Conservation (phyloP, 2,888 invertebrate genomes). For the Thera britannica region DNA sequence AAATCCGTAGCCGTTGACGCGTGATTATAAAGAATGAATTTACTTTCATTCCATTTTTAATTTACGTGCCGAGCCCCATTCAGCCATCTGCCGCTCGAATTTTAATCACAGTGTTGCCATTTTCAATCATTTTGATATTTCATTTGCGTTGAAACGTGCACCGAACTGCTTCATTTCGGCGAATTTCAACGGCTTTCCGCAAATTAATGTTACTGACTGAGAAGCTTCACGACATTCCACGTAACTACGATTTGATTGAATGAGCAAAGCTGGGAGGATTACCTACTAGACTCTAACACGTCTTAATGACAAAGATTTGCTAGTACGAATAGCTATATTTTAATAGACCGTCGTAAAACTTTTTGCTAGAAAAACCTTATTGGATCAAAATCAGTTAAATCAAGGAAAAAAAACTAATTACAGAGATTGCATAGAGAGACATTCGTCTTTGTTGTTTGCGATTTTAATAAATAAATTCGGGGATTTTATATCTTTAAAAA, state of each 20-base stretch:
- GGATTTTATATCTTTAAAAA: no score
- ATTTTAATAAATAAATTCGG: no score
- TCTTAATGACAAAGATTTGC: no score
- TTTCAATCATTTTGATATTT: constrained; percentile 34
- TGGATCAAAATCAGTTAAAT: no score
- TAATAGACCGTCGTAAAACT: no score
- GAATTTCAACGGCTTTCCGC: constrained; percentile 16
- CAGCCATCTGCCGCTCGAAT: constrained; percentile 30
- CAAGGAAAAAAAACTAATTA: no score
- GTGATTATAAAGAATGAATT: background rate
- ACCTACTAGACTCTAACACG: background rate
- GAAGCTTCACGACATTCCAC: constrained; percentile 11
- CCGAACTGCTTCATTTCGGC: constrained; percentile 15
- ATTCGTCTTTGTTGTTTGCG: no score
- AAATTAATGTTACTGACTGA: constrained; percentile 24
- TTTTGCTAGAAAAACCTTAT: no score
- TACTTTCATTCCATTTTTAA: constrained; percentile 36
- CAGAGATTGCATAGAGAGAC: no score
- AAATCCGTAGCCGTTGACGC: background rate
- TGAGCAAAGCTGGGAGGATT: constrained; percentile 1
- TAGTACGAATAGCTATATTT: no score
- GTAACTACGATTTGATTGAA: constrained; percentile 16
- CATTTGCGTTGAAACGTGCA: constrained; percentile 29
- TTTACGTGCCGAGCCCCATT: constrained; percentile 31
- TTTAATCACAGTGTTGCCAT: constrained; percentile 38